Base-by-base conservation (phyloP, 2,113 vertebrate species). In the Capreolus pygargus region DNA sequence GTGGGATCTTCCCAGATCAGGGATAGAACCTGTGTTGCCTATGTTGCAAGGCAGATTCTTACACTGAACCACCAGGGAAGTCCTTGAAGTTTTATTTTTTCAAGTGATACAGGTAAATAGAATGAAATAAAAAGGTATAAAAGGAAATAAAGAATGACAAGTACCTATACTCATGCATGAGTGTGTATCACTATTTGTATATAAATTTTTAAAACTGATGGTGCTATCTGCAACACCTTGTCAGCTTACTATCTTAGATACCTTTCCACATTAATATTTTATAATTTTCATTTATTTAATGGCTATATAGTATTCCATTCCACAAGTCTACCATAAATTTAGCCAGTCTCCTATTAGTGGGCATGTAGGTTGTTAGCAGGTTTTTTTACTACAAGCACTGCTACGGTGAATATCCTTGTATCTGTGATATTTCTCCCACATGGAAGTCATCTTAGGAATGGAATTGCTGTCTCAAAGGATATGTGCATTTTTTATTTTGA, bases 201-300 rank as follows among this genome's bases (percentile, higher is more conserved):
- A 30, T 58, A 39, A 28, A 70, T 82, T 89, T 97, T 17, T 78
- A 86, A 97, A 97, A 84, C 6, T 50, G 86, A 25, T 43, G 21
- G 13, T 79, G 45, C 7, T 70, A 0, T 94, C 23, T 57, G 43
- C 3, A 55, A n/a, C 36, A 87, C 16, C 82, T 55, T 81, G 30
- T 79, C 84, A 39, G 95, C 52, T 97, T 96, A 83, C 45, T 97
- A 50, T 45, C 74, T 97, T 78, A 86, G 67, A 94, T 39, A 52
- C 83, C 60, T 91, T 95, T 93, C 25, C 27, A 39, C 96, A n/a
- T 94, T 96, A 93, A 86, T 83, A 89, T 67, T 94, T 93, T 84
- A 19, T 97, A 83, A 28, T 82, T 97, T 84, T 94, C 16, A 57
- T 78, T 86, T 94, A 61, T 91, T 94, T 86, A 92, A 23, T 96